These are phyloP conservation scores for Sparidentex hasta DNA, from an alignment of 2,797 vertebrate genomes.

Conservation along the genomic window DNA sequence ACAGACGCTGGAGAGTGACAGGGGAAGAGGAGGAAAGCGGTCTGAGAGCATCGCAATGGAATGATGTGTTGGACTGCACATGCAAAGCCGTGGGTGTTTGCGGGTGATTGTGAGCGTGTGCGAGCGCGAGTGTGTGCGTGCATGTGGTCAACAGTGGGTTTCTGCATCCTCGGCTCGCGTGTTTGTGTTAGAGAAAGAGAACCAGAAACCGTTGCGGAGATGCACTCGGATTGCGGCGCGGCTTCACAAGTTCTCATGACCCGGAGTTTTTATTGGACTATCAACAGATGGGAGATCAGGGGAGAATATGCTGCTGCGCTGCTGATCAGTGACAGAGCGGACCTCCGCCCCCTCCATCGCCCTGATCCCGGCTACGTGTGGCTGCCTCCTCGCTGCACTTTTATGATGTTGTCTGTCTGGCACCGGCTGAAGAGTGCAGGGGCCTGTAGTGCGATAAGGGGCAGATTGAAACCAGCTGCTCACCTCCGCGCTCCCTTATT, in stretches of 20 bases:
- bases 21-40: conserved; percentile 41
- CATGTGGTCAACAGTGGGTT: conserved; percentile 39
- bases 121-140: not conserved
- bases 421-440: conserved; percentile 46
- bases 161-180: conserved; percentile 22
- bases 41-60: conserved; percentile 68
- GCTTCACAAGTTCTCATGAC: conserved; percentile 51
- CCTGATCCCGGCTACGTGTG: conserved; percentile 43
- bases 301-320: conserved; percentile 37
- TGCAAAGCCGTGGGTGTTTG: conserved; percentile 61
- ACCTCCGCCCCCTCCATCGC: conserved; percentile 45
- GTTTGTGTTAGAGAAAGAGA: conserved; percentile 52
- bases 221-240: conserved; percentile 19
- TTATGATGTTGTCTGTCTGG: conserved; percentile 75
- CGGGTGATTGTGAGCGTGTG: conserved; percentile 31
- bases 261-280: conserved; percentile 67
- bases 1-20: conserved; percentile 68
- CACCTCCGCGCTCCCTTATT: conserved; percentile 35
- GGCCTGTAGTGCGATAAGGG: conserved; percentile 62
- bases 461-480: conserved; percentile 76
- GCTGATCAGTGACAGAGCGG: conserved; percentile 59
- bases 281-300: conserved; percentile 55
- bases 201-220: conserved; percentile 36
- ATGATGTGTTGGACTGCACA: conserved; percentile 66
- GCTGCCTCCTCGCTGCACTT: conserved; percentile 60